Conservation (phyloP, 1,140 invertebrate species). For the Saccostrea cuccullata region DNA sequence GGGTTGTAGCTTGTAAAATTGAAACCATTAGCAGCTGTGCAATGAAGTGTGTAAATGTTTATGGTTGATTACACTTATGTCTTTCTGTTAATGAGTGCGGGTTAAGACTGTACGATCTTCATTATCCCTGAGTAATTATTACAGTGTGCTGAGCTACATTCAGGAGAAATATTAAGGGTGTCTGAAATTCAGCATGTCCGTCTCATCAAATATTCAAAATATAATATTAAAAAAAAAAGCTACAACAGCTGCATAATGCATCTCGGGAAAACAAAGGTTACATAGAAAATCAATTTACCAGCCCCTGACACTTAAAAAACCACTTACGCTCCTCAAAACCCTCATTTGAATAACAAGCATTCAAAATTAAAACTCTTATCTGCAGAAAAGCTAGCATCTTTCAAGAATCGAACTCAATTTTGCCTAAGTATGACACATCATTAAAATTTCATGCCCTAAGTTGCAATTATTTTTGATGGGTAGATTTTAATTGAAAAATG, state of each 20-base stretch:
- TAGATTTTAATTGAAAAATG: constrained; percentile 14
- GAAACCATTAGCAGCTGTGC: not conserved
- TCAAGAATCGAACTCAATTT: not conserved
- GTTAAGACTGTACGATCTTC: constrained; percentile 6
- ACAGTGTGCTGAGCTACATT: not conserved
- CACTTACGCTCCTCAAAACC: constrained; percentile 3
- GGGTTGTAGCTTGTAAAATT: not conserved
- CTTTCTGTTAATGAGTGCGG: constrained; percentile 6
- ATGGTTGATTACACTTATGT: constrained; percentile 17
- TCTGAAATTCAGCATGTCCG: not conserved
- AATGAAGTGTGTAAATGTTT: constrained; percentile 11
- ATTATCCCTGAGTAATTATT: not conserved
- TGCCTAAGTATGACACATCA: constrained; percentile 31
- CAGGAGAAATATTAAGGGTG: not conserved
- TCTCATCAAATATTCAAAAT: constrained; percentile 33
- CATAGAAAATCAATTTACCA: constrained; percentile 26
- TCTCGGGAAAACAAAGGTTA: constrained; percentile 31
- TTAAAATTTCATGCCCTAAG: constrained; percentile 26
- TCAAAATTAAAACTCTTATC: constrained; percentile 20
- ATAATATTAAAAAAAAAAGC: constrained; percentile 9
- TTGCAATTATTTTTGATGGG: constrained; percentile 12
- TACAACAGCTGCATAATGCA: constrained; percentile 25
- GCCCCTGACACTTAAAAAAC: not conserved
- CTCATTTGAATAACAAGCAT: constrained; percentile 33
- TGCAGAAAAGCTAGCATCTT: not conserved